Evolutionary conservation across 1,140 invertebrate species (phyloP), one percentile per base, ranked within the genome.

Genomic region (Popillia japonica): DNA sequence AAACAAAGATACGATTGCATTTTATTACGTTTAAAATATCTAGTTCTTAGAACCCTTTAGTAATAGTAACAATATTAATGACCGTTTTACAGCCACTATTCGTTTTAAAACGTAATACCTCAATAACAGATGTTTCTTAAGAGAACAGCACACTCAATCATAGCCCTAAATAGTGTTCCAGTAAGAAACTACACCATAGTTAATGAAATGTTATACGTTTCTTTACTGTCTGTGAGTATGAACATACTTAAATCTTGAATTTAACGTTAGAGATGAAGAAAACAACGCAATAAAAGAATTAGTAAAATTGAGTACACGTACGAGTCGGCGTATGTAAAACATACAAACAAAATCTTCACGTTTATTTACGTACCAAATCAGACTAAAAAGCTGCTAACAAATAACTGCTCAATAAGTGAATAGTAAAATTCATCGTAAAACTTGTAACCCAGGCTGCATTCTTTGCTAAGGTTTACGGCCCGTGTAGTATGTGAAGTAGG

Each of bases 391-490:
- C 76, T 77, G 61, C 76, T 68, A 55, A 77, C 76, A 77, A 77
- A 77, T 77, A 77, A 77, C 76, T 44, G 72, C 76, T 77, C 76
- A 77, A 77, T 77, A 77, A 72, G 61, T 55, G 61, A 77, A 77
- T 61, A 72, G 41, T 77, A 77, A 77, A 77, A 42, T 64, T 72
- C 59, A 72, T 77, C 76, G 68, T 77, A 77, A 77, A 77, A 77
- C 61, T 61, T 34, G 61, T 34, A 34, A 34, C 41, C 61, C 20
- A 48, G 41, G 68, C 61, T 42, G 41, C 76, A 77, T 77, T 77
- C 76, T 68, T 77, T 40, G 61, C 17, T 72, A 72, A 6, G 42
- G 34, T 77, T 77, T 77, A 72, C 68, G 68, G 68, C 76, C 76
- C 34, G 40, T 77, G 76, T 77, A 40, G 64, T 34, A 68, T 68